Evolutionary conservation across 2,797 vertebrate species (phyloP).

Genomic region (Liasis olivaceus): DNA sequence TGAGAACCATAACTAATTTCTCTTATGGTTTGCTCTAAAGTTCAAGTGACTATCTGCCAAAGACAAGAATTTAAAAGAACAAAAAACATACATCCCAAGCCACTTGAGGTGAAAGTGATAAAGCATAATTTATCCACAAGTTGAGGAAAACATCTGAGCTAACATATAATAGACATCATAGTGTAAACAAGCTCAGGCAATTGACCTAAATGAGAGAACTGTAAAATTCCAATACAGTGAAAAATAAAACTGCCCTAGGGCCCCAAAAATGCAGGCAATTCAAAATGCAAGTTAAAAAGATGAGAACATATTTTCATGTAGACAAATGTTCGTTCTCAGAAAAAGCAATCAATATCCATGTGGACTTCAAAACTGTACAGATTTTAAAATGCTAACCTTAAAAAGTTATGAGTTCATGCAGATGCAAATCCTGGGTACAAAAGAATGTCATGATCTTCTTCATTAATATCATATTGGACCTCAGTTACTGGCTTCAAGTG

Average conservation of each 20-base stretch:
- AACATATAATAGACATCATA: background rate
- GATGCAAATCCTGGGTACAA: background rate
- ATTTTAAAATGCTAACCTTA: background rate
- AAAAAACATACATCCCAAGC: constrained; percentile 3
- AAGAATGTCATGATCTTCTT: background rate
- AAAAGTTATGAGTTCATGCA: background rate
- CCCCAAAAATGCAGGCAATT: background rate
- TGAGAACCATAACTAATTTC: background rate
- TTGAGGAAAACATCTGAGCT: background rate
- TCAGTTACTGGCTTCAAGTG: background rate
- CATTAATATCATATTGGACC: background rate
- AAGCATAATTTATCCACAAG: constrained; percentile 12
- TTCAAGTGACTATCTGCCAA: background rate
- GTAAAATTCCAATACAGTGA: background rate
- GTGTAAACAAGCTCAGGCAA: constrained; percentile 7
- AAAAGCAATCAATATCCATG: background rate
- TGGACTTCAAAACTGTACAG: background rate
- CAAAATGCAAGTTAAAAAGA: background rate
- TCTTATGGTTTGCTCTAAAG: background rate
- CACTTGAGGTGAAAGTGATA: constrained; percentile 26
- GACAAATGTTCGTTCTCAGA: background rate
- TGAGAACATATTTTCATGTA: background rate
- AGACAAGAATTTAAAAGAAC: background rate
- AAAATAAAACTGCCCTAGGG: background rate
- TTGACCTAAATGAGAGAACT: background rate